Conservation (phyloP, 2,797 vertebrate species). For the Cetoscarus ocellatus region DNA sequence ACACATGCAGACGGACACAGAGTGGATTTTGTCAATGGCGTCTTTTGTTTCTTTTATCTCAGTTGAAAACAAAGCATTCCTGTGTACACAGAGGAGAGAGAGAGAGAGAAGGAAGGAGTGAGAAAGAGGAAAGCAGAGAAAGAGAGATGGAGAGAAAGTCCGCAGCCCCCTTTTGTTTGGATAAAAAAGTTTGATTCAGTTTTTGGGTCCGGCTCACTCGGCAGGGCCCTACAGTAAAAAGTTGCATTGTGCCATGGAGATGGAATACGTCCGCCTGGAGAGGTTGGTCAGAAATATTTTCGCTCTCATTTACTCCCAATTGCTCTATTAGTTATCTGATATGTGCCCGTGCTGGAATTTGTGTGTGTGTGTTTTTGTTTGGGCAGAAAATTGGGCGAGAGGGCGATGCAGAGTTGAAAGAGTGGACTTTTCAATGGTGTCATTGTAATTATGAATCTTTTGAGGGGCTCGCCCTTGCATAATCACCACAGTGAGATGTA, state of each 20-base stretch:
- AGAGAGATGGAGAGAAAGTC: constrained; percentile 47
- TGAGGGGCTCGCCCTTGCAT: constrained; percentile 54
- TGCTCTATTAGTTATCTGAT: constrained; percentile 51
- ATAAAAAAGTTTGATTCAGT: constrained; percentile 63
- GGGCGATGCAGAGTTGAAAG: constrained; percentile 45
- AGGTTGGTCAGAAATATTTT: constrained; percentile 67
- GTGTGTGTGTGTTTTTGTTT: background rate
- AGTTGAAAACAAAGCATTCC: constrained; percentile 82
- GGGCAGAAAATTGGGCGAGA: constrained; percentile 26
- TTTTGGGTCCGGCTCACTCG: constrained; percentile 37
- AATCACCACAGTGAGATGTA: constrained; percentile 60
- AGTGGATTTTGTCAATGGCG: constrained; percentile 81
- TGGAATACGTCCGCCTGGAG: constrained; percentile 73
- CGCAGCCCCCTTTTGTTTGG: constrained; percentile 64
- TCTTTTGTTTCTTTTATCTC: constrained; percentile 85
- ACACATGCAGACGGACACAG: constrained; percentile 63
- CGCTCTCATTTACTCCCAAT: constrained; percentile 33
- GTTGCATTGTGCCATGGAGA: constrained; percentile 71
- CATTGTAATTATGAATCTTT: constrained; percentile 61
- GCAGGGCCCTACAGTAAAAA: constrained; percentile 38
- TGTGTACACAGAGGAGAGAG: constrained; percentile 73
- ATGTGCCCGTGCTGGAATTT: constrained; percentile 17
- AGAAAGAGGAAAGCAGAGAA: constrained; percentile 38
- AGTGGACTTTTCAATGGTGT: constrained; percentile 61
- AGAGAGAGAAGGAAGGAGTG: constrained; percentile 27